Evolutionary conservation across 2,888 invertebrate species (phyloP).

Genomic region (Archaeoteleia sp.): DNA sequence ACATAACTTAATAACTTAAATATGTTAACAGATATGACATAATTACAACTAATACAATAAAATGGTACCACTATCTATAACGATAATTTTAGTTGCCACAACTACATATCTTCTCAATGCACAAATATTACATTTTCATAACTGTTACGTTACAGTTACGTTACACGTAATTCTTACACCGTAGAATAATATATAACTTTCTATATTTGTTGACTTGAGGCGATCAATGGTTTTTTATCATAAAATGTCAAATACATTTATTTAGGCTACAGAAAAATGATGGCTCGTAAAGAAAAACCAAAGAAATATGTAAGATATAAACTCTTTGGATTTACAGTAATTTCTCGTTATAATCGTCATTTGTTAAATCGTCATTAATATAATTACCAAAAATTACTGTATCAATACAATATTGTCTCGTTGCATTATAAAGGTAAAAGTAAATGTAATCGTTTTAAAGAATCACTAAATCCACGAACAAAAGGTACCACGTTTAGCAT

Average conservation of each 20-base stretch:
- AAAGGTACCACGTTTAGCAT: too few species aligned
- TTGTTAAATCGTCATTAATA: too few species aligned
- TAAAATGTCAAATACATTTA: neutral
- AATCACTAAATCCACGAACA: too few species aligned
- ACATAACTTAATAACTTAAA: too few species aligned
- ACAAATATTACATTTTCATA: constrained; percentile 21
- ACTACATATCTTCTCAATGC: constrained; percentile 1
- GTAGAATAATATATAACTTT: constrained; percentile 19
- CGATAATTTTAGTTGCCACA: constrained; percentile 5
- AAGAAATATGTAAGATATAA: constrained; percentile 1
- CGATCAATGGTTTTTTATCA: neutral
- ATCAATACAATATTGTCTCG: too few species aligned
- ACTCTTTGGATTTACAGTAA: neutral
- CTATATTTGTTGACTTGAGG: constrained; percentile 5
- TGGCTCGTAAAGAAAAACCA: neutral
- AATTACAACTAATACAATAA: too few species aligned
- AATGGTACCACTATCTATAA: too few species aligned
- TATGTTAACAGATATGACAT: too few species aligned
- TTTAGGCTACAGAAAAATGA: neutral
- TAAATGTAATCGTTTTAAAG: too few species aligned
- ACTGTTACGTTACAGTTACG: neutral
- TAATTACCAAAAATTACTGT: too few species aligned
- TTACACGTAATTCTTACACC: constrained; percentile 15
- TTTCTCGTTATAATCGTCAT: too few species aligned
- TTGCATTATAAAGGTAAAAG: too few species aligned